These are phyloP conservation scores for Andricus curvator DNA, from an alignment of 2,888 invertebrate species.

Conservation along the genomic window DNA sequence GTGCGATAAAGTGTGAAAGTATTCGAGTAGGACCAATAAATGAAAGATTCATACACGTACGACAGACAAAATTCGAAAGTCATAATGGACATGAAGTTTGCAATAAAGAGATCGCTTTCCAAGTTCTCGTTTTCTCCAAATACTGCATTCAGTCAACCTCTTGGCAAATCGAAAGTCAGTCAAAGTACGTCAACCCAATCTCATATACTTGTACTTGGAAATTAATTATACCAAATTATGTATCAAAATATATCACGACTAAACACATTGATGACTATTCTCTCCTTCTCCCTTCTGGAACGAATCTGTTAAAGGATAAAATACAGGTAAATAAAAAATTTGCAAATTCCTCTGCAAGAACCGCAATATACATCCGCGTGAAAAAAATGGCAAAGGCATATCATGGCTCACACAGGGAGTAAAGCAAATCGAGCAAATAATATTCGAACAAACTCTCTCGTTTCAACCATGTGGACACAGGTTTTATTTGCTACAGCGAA, in stretches of 20 bases:
- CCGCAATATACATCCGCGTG: slow-evolving; percentile 45
- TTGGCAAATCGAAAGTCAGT: slow-evolving; percentile 44
- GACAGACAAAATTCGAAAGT: slow-evolving; percentile 25
- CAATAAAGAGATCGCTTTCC: slow-evolving; percentile 40
- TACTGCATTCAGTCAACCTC: slow-evolving; percentile 21
- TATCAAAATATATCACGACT: too few species aligned
- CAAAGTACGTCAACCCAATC: neutral
- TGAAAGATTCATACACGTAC: slow-evolving; percentile 26
- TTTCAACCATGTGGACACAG: slow-evolving; percentile 58
- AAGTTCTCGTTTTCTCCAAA: slow-evolving; percentile 43
- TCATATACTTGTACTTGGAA: too few species aligned
- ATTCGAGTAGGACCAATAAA: slow-evolving; percentile 15
- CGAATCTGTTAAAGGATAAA: slow-evolving; percentile 17
- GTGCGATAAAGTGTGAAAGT: neutral
- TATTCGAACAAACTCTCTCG: slow-evolving; percentile 62
- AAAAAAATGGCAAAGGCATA: slow-evolving; percentile 58
- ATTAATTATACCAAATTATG: too few species aligned
- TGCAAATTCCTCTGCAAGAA: slow-evolving; percentile 26
- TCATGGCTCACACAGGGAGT: slow-evolving; percentile 48
- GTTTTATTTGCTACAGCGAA: slow-evolving; percentile 60
- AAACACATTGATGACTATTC: slow-evolving; percentile 39
- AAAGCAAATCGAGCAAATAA: slow-evolving; percentile 61
- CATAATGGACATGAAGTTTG: slow-evolving; percentile 6
- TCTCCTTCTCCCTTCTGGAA: slow-evolving; percentile 28
- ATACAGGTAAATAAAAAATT: slow-evolving; percentile 21